These are phyloP conservation scores for Myrmophylax atrothorax DNA, from an alignment of 2,113 vertebrate genomes.

Conservation along the genomic window DNA sequence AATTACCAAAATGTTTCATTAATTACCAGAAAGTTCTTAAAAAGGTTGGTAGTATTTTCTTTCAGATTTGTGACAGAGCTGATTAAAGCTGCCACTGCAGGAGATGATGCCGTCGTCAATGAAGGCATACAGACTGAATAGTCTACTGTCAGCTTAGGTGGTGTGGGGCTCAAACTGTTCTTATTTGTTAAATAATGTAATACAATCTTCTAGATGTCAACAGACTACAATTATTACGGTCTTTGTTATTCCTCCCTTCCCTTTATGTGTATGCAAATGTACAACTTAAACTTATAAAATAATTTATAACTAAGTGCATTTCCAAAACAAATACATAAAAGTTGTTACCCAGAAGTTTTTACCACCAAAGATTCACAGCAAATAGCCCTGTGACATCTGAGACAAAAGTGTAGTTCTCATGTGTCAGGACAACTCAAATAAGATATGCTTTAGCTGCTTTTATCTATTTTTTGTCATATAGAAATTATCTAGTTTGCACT, in stretches of 20 bases:
- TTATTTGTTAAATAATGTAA: neutral
- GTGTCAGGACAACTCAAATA: neutral
- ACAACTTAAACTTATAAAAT: neutral
- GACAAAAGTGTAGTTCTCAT: neutral
- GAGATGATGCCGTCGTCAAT: neutral
- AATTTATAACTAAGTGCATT: neutral
- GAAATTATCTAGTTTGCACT: neutral
- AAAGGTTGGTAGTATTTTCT: neutral
- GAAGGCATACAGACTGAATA: neutral
- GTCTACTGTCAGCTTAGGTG: neutral
- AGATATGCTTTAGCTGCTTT: neutral
- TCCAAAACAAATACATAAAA: neutral
- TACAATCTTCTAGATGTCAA: neutral
- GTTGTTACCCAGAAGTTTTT: neutral
- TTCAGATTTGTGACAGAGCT: neutral
- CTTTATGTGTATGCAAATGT: neutral
- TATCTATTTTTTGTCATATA: neutral
- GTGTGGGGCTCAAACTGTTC: neutral
- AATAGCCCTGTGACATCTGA: fast-evolving
- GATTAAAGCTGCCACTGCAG: neutral
- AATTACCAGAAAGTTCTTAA: neutral
- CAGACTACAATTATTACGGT: neutral
- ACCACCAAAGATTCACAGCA: neutral
- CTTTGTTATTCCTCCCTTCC: neutral
- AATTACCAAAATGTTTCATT: neutral